Conservation (phyloP, 2,888 invertebrate species). For the Erannis defoliaria region DNA sequence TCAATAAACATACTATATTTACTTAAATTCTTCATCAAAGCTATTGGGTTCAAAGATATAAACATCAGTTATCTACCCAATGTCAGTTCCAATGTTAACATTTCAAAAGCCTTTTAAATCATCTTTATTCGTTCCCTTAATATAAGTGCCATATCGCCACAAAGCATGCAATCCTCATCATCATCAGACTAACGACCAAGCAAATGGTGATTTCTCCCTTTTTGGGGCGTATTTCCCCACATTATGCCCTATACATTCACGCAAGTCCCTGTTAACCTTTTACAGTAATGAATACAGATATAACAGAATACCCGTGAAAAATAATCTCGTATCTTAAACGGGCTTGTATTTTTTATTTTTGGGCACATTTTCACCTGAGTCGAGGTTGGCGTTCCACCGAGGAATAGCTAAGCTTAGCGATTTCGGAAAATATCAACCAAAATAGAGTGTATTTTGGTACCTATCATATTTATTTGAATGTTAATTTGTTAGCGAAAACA, state of each 20-base stretch:
- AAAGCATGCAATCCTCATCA: conserved; percentile 28
- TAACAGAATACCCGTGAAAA: conserved; percentile 25
- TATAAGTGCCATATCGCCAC: conserved; percentile 14
- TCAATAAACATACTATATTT: no score
- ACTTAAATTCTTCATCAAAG: no score
- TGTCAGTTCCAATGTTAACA: no score
- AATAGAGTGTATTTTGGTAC: no score
- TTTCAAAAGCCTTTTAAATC: not conserved
- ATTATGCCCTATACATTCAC: conserved; percentile 8
- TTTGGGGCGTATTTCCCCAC: not conserved
- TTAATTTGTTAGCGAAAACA: no score
- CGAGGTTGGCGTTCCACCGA: conserved; percentile 6
- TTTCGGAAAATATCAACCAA: not conserved
- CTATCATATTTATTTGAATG: no score
- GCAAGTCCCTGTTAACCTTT: conserved; percentile 33
- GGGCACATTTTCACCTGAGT: conserved; percentile 26
- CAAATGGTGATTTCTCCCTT: not conserved
- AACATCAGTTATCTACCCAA: no score
- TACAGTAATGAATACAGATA: conserved; percentile 37
- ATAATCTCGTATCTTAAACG: conserved; percentile 31
- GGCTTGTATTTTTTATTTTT: conserved; percentile 28
- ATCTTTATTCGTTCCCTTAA: not conserved
- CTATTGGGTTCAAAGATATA: no score
- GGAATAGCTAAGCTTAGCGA: not conserved
- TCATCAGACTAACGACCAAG: conserved; percentile 26